A percentile compares a stretch with the other conserved stretches of the same genome.
Conservation (phyloP, 1,140 invertebrate genomes). For the Drosophila ercepeae region DNA sequence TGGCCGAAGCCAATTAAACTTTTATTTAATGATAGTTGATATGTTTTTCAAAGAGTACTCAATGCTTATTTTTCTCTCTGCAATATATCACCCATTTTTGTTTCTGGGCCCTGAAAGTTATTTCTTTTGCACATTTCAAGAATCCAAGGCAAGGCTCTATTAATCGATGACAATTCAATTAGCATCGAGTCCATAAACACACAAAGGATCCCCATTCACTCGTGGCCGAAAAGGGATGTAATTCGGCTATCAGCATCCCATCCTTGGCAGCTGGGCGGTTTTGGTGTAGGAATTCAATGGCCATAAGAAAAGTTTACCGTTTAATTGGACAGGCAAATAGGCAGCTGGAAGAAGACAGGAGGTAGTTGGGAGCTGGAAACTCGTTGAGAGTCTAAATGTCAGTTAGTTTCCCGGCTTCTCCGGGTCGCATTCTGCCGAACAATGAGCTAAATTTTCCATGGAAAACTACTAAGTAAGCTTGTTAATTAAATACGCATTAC, state of each 20-base stretch:
- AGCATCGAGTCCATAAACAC: conserved; percentile 33
- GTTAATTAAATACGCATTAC: conserved; percentile 81
- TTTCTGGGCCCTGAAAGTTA: conserved; percentile 16
- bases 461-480: conserved; percentile 79
- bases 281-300: conserved; percentile 44
- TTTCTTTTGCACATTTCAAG: conserved; percentile 19
- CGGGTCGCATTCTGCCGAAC: conserved; percentile 34
- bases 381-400: conserved; percentile 32
- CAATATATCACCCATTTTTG: not conserved
- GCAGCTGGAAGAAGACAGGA: conserved; percentile 21
- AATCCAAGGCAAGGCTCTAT: conserved; percentile 19
- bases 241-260: conserved; percentile 2
- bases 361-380: not conserved
- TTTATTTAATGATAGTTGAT: too few relatives aligned
- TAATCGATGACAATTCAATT: conserved; percentile 54
- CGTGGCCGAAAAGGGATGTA: not conserved
- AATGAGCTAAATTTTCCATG: conserved; percentile 75
- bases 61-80: not conserved
- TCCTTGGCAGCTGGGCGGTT: not conserved
- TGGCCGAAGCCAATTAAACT: not conserved
- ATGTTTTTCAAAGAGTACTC: too few relatives aligned
- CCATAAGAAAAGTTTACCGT: conserved; percentile 70
- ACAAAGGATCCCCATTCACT: conserved; percentile 30
- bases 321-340: conserved; percentile 71
- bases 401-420: conserved; percentile 23